Evolutionary conservation across 2,113 vertebrate genomes (phyloP).

Genomic region (Chitala chitala): DNA sequence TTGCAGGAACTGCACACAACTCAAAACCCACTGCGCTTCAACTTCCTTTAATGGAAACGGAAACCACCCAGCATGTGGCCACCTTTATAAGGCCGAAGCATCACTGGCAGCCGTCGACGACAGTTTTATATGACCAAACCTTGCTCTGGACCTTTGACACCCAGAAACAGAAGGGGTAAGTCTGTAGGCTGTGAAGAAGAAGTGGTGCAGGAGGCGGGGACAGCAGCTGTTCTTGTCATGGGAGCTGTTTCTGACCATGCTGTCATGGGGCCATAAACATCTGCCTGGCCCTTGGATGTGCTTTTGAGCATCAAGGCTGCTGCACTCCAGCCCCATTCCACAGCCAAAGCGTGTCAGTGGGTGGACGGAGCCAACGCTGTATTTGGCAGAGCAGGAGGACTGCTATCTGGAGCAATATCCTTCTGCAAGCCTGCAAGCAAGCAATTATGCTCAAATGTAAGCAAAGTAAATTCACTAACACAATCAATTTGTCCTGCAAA

Average conservation of each 20-base stretch:
- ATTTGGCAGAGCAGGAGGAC: too few species aligned
- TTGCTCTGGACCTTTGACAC: constrained; percentile 46
- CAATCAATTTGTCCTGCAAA: too few species aligned
- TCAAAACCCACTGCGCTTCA: neutral
- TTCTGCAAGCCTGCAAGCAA: too few species aligned
- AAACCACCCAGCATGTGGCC: constrained; percentile 59
- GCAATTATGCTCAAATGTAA: too few species aligned
- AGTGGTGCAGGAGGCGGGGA: constrained; percentile 45
- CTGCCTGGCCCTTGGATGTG: too few species aligned
- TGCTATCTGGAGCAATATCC: too few species aligned
- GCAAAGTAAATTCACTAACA: too few species aligned
- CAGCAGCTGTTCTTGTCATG: constrained; percentile 54
- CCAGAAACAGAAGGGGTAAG: constrained; percentile 75
- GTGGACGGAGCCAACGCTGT: too few species aligned
- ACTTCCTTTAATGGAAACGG: constrained; percentile 29
- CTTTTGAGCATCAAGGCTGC: too few species aligned
- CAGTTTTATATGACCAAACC: constrained; percentile 66
- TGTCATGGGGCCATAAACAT: too few species aligned
- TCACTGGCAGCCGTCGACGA: constrained; percentile 64
- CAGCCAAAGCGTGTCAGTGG: too few species aligned
- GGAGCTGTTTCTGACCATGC: constrained; percentile 56
- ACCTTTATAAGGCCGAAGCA: constrained; percentile 47
- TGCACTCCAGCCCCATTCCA: too few species aligned
- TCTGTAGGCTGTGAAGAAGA: constrained; percentile 56
- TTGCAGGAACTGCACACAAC: neutral